Percentiles rank a stretch among this genome's conserved stretches.
Conservation (phyloP, 1,140 invertebrate species). For the Doryteuthis pealeii region DNA sequence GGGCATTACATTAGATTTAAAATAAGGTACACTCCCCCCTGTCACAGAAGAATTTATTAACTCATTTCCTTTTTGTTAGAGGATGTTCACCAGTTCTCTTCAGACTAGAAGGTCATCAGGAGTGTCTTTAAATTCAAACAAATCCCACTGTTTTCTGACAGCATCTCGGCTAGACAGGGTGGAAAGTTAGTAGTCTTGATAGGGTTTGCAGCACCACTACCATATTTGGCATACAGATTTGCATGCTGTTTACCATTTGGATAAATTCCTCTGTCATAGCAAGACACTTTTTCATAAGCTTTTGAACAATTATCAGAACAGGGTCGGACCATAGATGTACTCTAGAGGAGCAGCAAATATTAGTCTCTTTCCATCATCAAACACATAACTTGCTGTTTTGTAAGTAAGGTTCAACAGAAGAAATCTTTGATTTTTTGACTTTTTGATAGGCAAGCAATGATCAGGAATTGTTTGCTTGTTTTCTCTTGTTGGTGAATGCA, state of each 20-base stretch:
- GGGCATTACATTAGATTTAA: neutral
- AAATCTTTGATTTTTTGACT: neutral
- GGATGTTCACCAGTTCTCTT: neutral
- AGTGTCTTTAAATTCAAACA: neutral
- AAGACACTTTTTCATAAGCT: neutral
- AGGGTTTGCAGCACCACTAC: neutral
- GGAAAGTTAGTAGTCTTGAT: neutral
- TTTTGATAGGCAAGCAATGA: neutral
- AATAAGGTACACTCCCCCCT: neutral
- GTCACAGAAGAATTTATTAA: neutral
- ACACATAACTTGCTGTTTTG: neutral
- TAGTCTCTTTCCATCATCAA: neutral
- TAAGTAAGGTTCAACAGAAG: neutral
- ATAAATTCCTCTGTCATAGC: neutral
- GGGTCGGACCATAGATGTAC: neutral
- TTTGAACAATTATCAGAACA: neutral
- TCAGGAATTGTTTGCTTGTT: neutral
- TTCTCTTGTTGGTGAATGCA: neutral
- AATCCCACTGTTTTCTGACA: no score
- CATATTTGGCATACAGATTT: neutral
- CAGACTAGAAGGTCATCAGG: neutral
- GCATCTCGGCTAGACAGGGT: neutral
- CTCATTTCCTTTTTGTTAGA: neutral
- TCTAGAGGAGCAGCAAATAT: neutral
- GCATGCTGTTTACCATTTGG: neutral